A percentile compares a stretch with the other conserved stretches of the same genome.
phyloP scores from a whole-genome alignment of 2,797 vertebrate species.

The Paedocypris micromegethes region DNA sequence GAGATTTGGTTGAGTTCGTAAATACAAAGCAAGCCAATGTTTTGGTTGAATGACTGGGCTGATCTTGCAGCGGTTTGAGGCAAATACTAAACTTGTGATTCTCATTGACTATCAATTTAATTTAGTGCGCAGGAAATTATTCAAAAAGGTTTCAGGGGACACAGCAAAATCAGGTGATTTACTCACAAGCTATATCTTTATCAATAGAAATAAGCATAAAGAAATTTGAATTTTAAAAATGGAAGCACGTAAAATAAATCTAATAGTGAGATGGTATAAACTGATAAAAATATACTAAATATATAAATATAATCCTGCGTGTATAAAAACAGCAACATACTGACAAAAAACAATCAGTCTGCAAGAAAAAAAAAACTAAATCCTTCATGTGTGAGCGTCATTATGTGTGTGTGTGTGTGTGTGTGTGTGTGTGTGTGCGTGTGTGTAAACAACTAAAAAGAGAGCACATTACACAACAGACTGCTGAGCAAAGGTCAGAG shows the following conservation, averaged over 20 bases:
- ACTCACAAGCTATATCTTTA: background rate
- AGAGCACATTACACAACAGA: constrained; percentile 21
- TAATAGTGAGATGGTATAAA: no score
- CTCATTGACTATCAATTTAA: constrained; percentile 10
- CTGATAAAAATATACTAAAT: no score
- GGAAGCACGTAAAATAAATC: no score
- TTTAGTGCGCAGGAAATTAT: constrained; percentile 9
- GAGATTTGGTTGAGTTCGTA: constrained; percentile 20
- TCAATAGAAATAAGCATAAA: no score
- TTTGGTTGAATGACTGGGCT: constrained; percentile 5
- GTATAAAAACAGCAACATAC: constrained; percentile 3
- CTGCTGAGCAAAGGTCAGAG: constrained; percentile 7
- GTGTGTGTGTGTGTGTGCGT: background rate
- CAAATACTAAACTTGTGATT: constrained; percentile 14
- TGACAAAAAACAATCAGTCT: constrained; percentile 25
- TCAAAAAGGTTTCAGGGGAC: background rate
- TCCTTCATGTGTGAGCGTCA: constrained; percentile 19
- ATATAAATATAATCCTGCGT: no score
- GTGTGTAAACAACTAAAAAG: constrained; percentile 12
- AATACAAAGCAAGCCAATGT: constrained; percentile 9
- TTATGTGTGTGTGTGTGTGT: constrained; percentile 14
- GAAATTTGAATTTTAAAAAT: no score
- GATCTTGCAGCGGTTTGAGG: constrained; percentile 14
- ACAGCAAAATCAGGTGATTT: background rate
- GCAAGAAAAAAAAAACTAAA: constrained; percentile 25